These are phyloP conservation scores for Lutraria rhynchaena DNA, from an alignment of 1,140 invertebrate species.

Conservation along the genomic window DNA sequence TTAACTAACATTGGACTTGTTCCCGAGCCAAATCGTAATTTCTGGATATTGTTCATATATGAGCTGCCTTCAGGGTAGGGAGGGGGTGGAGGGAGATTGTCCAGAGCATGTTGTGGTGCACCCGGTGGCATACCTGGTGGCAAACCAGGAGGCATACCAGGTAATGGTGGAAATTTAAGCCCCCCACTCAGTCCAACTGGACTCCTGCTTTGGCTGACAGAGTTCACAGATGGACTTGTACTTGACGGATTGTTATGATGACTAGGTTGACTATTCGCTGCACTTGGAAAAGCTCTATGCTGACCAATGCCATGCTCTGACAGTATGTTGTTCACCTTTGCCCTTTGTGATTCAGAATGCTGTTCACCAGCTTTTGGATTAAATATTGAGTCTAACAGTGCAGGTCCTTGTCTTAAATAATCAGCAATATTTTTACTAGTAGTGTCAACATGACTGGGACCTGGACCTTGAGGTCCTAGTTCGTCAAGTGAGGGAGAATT, in stretches of 20 bases:
- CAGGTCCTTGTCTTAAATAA: slow-evolving; percentile 76
- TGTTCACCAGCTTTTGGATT: slow-evolving; percentile 7
- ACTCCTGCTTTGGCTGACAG: slow-evolving; percentile 52
- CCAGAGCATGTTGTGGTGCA: slow-evolving; percentile 49
- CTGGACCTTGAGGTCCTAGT: slow-evolving; percentile 52
- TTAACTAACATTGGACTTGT: slow-evolving; percentile 95
- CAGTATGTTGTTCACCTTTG: slow-evolving; percentile 69
- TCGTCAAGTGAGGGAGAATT: slow-evolving; percentile 49
- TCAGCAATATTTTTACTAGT: slow-evolving; percentile 81
- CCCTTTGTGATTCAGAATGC: slow-evolving; percentile 77
- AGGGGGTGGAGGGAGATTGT: slow-evolving; percentile 75
- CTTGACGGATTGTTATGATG: slow-evolving; percentile 63
- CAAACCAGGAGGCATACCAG: slow-evolving; percentile 56
- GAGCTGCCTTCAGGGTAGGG: slow-evolving; percentile 76
- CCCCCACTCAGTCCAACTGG: slow-evolving; percentile 44
- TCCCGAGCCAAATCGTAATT: slow-evolving; percentile 54
- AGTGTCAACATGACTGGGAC: slow-evolving; percentile 78
- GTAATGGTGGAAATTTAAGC: slow-evolving; percentile 61
- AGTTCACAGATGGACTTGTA: slow-evolving; percentile 54
- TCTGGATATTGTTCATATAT: slow-evolving; percentile 69
- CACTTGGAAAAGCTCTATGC: slow-evolving; percentile 33
- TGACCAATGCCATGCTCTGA: slow-evolving; percentile 25
- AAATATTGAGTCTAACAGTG: slow-evolving; percentile 28
- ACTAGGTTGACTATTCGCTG: slow-evolving; percentile 50
- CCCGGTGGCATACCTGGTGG: slow-evolving; percentile 66